Evolutionary conservation across 53 echinoderm and acorn worm species (phyloP).

Genomic region (Echinarachnius parma): DNA sequence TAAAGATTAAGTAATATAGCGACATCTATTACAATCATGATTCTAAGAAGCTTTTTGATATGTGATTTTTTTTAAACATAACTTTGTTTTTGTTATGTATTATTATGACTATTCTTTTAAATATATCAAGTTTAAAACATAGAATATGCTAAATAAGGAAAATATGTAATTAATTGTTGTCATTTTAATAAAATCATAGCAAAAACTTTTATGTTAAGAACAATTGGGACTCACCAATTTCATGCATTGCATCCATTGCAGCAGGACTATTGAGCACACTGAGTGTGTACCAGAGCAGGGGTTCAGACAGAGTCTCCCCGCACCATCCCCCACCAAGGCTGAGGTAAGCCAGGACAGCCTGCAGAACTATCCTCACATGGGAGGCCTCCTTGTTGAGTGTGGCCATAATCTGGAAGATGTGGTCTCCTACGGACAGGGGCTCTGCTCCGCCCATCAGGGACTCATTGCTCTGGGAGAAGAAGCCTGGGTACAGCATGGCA

Average conservation of each 20-base stretch:
- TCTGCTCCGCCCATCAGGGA: slow-evolving; percentile 57
- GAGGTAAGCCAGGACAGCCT: slow-evolving; percentile 74
- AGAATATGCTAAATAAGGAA: no score
- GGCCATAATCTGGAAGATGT: slow-evolving; percentile 88
- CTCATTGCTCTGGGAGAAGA: slow-evolving; percentile 46
- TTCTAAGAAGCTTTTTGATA: no score
- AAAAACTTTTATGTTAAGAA: no score
- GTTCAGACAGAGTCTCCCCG: slow-evolving; percentile 67
- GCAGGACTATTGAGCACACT: slow-evolving; percentile 63
- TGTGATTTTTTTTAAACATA: no score
- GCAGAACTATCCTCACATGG: slow-evolving; percentile 73
- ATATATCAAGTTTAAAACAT: no score
- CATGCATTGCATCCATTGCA: slow-evolving; percentile 81
- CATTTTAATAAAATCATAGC: no score
- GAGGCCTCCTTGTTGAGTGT: slow-evolving; percentile 75
- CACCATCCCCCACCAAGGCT: slow-evolving; percentile 29
- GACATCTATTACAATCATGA: no score
- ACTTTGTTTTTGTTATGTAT: no score
- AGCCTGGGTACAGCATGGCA: slow-evolving; percentile 58
- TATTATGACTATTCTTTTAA: no score
- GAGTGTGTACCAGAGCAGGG: slow-evolving; percentile 87
- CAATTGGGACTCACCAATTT: slow-evolving; percentile 66
- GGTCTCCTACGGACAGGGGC: slow-evolving; percentile 78
- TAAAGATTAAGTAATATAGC: no score
- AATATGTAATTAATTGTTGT: no score